Conservation (phyloP, 2,113 vertebrate species). For the Pelecanoides urinatrix region DNA sequence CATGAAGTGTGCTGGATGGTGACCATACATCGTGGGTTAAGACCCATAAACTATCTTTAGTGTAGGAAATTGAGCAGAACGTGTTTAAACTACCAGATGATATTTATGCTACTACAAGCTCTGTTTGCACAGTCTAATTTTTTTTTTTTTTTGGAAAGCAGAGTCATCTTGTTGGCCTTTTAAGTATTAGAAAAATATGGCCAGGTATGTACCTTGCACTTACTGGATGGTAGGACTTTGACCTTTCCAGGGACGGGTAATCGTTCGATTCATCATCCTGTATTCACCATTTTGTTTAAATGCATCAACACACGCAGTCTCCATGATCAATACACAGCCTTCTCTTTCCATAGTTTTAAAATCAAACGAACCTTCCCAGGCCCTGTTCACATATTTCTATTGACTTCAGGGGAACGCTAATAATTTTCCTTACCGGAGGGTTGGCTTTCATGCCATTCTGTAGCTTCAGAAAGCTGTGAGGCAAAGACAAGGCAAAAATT, state of each 20-base stretch:
- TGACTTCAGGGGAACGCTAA: neutral
- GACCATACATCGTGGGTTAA: conserved; percentile 19
- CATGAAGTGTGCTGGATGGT: neutral
- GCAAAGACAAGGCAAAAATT: neutral
- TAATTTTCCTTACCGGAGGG: neutral
- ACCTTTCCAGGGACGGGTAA: neutral
- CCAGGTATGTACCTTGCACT: neutral
- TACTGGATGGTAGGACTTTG: neutral
- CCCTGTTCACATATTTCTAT: neutral
- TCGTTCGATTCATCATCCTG: neutral
- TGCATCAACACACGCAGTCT: neutral
- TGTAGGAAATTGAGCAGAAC: conserved; percentile 57
- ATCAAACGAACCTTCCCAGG: neutral
- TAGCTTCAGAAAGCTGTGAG: neutral
- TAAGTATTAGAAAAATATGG: neutral
- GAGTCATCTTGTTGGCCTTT: neutral
- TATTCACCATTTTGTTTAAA: neutral
- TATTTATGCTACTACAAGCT: conserved; percentile 36
- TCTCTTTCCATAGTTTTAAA: neutral
- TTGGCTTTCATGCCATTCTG: neutral
- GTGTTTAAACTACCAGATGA: conserved; percentile 41
- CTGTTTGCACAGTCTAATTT: neutral
- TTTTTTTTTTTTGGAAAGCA: neutral
- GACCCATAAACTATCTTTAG: conserved; percentile 45
- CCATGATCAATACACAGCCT: neutral